Base-by-base conservation (phyloP, 2,888 invertebrate genomes). In the Drosophila fulvimacula region DNA sequence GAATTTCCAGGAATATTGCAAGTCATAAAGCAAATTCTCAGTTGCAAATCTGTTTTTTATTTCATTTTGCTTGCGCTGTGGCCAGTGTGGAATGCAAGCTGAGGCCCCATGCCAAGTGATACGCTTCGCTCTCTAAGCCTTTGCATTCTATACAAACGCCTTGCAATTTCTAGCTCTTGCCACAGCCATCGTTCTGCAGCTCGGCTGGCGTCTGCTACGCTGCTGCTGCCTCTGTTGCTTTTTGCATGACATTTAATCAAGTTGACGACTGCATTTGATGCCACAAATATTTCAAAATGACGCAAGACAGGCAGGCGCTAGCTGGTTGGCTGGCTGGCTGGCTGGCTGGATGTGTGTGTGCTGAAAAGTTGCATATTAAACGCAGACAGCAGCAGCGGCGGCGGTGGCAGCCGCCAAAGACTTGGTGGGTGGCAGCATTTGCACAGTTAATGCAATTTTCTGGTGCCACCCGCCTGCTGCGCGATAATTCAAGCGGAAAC, bases 201-300 rank as follows among this genome's bases (percentile, higher is more conserved):
- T 53, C 58, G 30, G 36, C 13, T 63, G 46, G 51, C 30, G 17
- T 7, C 46, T 56, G 27, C 32, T 61, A 42, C 27, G 59, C 19
- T 19, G 30, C 30, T 30, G 10, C 69, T 73, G 49, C 72, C 78
- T 85, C 85, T 81, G 83, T 74, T 79, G 88, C 86, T 88, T 85
- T 88, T 89, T 87, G 89, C 81, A 82, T 82, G 87, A 87, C 88
- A 89, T 87, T 89, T 89, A 87, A 87, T 87, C 89, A 89, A 87
- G 82, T 89, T 87, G 86, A 88, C 87, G 88, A 84, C 86, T 86
- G 86, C 89, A 85, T 85, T 86, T 86, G 89, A 88, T 88, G 87
- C 88, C 86, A 81, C 89, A 89, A 89, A 89, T 87, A 89, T 87
- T 87, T 87, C 84, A 87, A 87, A 84, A 88, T 87, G 88, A 81